Evolutionary conservation across 1,140 invertebrate genomes (phyloP), one percentile per base, ranked within the genome.

Genomic region (Holotrichia oblita): DNA sequence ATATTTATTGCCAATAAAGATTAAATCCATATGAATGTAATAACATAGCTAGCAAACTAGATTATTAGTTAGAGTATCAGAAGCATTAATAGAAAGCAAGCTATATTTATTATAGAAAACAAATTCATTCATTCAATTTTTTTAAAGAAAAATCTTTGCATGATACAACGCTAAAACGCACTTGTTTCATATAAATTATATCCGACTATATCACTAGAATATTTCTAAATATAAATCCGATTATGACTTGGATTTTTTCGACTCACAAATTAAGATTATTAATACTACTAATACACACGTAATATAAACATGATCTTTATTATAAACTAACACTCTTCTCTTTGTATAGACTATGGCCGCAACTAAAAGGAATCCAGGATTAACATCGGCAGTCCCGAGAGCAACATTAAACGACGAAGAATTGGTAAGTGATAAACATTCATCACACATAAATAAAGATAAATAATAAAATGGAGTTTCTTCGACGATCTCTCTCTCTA

Each of bases 331-430:
- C 48, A n/a, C 48, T 17, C 3, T 17, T 55, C n/a, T 55, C 48
- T 55, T 55, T 17, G 14, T 77, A 77, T 90, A 99, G 98, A 99
- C 98, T 80, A 99, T 99, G 97, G 97, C 97, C 80, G 97, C 96
- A 22, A 98, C 97, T 73, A 98, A 99, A 87, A 91, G 97, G 85
- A 98, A 98, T 88, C 95, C 97, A 76, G 97, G 97, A 82, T 90
- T 99, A 81, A 97, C 97, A 78, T 98, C 97, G 41, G 97, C 97
- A 34, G 95, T 98, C 14, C 97, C 98, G 42, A 89, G 97, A 83
- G 96, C 98, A 20, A 99, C 98, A 0, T 90, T 99, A 24, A 99
- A 99, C 85, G 98, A 99, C 89, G 98, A 99, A 89, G 98, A 99
- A 90, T 89, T 99, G 94, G 98, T 98, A 91, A 92, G 93, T 14